Base-by-base conservation (phyloP, 1,140 invertebrate species). In the Watersipora subatra region DNA sequence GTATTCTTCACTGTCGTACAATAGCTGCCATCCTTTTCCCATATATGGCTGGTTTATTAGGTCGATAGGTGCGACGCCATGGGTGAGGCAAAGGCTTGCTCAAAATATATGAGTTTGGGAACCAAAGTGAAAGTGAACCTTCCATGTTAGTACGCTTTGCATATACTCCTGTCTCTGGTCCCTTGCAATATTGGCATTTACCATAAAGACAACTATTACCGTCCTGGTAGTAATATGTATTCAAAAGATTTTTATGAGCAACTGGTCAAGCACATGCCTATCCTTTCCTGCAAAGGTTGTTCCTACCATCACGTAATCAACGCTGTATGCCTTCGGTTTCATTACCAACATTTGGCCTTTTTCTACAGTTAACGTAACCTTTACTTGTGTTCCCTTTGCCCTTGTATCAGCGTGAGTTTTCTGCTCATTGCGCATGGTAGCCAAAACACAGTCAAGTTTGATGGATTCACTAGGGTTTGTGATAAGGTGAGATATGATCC, bases 201-300 rank as follows among this genome's bases (percentile, higher is more conserved):
- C 93, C 92, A 81, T 90, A 94, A 61, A 95, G 84, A 79, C 93
- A 96, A 28, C 65, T 71, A 57, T 74, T 71, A 20, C 68, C 68
- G 67, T 70, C 75, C 75, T 59, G 7, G 27, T 46, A 66, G 24
- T 71, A 77, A 67, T 82, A 83, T 28, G 81, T 83, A 22, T 74
- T 68, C 30, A 72, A 62, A 27, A 82, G 69, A 66, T 65, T 67
- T 34, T 71, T 30, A 27, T 75, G 66, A 58, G 90, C 89, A 46
- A 86, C 82, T 1, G 86, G 84, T 97, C 93, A n/a, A 90, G 90
- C 78, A 90, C 90, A 74, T 94, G 91, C 15, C 92, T 82, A 78
- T 97, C 93, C 77, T 88, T 89, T 20, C 93, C 93, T 58, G 85
- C 85, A 82, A 93, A 93, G 12, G 92, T 88, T 34, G 84, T 82